A percentile compares a stretch with the other conserved stretches of the same genome.
Conservation (phyloP, 2,113 vertebrate genomes). For the Todiramphus saurophagus region DNA sequence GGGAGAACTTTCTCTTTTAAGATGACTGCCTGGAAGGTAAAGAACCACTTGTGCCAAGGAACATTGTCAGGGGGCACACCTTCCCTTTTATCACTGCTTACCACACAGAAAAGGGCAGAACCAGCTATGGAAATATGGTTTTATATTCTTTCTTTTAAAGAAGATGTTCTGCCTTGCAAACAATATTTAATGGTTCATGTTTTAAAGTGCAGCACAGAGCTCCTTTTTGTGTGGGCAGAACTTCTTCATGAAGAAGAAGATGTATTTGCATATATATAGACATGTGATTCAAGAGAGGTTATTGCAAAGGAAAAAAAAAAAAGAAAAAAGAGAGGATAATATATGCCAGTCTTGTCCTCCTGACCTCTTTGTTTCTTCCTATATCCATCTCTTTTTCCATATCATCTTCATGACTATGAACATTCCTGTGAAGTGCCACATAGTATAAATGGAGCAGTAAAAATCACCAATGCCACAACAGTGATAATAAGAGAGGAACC, state of each 20-base stretch:
- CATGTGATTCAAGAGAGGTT: background rate
- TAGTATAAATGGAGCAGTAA: background rate
- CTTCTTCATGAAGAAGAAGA: background rate
- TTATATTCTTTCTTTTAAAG: background rate
- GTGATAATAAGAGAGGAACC: background rate
- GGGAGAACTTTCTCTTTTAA: constrained; percentile 30
- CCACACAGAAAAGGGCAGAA: background rate
- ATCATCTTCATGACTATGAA: background rate
- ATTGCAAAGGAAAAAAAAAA: accelerated
- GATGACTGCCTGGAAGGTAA: constrained; percentile 6
- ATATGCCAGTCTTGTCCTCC: background rate
- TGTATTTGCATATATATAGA: background rate
- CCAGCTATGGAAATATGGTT: background rate
- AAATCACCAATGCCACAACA: background rate
- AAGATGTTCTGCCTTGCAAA: background rate
- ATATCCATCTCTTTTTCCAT: background rate
- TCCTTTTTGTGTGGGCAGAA: background rate
- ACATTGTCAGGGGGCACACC: background rate
- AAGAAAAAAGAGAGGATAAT: background rate
- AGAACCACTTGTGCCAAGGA: background rate
- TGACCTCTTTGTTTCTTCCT: background rate
- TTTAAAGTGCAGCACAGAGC: background rate
- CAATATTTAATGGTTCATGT: background rate
- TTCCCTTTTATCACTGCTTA: background rate
- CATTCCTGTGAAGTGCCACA: background rate